Evolutionary conservation across 2,113 vertebrate genomes (phyloP), one percentile per base, ranked within the genome.

Genomic region (Malurus melanocephalus): DNA sequence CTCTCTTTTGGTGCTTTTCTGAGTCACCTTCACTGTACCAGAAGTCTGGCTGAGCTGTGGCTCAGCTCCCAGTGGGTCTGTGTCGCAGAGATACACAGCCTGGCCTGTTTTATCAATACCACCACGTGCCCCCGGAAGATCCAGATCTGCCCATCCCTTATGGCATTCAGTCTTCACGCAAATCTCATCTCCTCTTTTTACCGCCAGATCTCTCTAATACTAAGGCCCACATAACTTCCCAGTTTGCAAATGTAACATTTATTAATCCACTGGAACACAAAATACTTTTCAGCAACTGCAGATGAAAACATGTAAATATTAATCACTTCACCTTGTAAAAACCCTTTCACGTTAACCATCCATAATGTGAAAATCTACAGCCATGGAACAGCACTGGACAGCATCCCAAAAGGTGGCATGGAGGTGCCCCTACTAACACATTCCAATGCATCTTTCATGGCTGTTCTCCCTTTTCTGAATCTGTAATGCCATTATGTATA

Each of bases 381-480:
- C 48, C 42, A 20, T 11, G 84, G n/a, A 83, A 49, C 26, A 51
- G 61, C 72, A 59, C 24, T 7, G 17, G 42, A 40, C 35, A 80
- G 52, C 40, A 64, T 40, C 46, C 78, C 75, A 51, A 60, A 91
- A 65, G 9, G 38, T 20, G 56, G 16, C 66, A 92, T 26, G 20
- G 45, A 94, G 72, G 57, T 4, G 30, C 22, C 30, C 23, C 82
- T 87, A n/a, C 64, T 71, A 55, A 35, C 30, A 48, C 28, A 7
- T 48, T 17, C 66, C 18, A n/a, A 83, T 78, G 64, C 43, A 69
- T 80, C 35, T 64, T 92, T 90, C 80, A 89, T 81, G 48, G 78
- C 19, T 49, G 4, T 20, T 85, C 61, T 89, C 45, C 73, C 61
- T 81, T 68, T 73, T 35, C 2, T 55, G 56, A 96, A 73, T 80